Evolutionary conservation across 2,888 invertebrate species (phyloP), one percentile per base, ranked within the genome.

Genomic region (Polymixis flavicincta): DNA sequence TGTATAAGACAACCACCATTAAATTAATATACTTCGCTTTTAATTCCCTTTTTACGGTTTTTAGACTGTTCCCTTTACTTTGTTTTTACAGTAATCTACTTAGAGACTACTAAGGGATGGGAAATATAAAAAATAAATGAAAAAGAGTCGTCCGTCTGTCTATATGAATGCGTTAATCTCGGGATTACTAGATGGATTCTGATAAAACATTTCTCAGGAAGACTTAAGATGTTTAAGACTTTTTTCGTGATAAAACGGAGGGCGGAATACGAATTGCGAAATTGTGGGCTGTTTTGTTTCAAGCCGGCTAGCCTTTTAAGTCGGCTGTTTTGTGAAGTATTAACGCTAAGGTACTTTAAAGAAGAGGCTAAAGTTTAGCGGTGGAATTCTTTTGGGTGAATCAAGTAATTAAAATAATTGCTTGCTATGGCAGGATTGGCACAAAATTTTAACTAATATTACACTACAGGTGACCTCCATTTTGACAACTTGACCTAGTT

Each of bases 61-160:
- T 83, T 76, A 76, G 67, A 78, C 60, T 65, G 66, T 80, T 85
- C 64, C 54, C 72, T 80, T 85, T 85, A 85, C 87, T 87, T 88
- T 88, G 86, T 89, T 87, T 85, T 85, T 79, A 82, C 54, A 52
- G 79, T 88, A 88, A 85, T 87, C 89, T 87, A 84, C 88, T 85
- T 82, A 87, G 45, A 80, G 60, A 28, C 61, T 70, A 74, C 78
- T 82, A 69, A 85, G 64, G 81, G 64, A 74, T 71, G 79, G 74
- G 50, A 71, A 82, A 76, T 80, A 80, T 87, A 87, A 87, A 88
- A 74, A 88, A 82, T 76, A 85, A 89, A 83, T 73, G 54, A 76
- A 84, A 76, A 66, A 50, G 66, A 76, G 61, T 63, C 74, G 76
- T 74, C 78, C 65, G 72, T 78, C 72, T 65, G 71, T 83, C 84